Evolutionary conservation across 1,140 invertebrate genomes (phyloP).

Genomic region (Kradibia gibbosae): DNA sequence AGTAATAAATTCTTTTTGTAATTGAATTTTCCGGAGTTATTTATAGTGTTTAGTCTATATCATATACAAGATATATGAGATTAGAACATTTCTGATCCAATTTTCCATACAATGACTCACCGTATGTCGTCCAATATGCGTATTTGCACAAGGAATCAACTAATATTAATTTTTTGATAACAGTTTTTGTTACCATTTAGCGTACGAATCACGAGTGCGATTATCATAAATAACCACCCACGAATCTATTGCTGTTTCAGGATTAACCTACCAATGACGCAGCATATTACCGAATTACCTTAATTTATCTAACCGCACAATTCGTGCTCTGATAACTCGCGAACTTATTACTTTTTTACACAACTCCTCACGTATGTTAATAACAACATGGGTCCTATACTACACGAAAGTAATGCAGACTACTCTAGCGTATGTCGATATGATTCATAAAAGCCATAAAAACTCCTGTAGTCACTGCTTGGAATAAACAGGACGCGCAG

Average conservation of each 20-base stretch:
- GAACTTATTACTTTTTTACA: slow-evolving; percentile 8
- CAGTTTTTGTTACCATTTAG: no score
- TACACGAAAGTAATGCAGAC: background rate
- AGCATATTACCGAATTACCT: slow-evolving; percentile 40
- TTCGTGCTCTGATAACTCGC: background rate
- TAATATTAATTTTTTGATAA: no score
- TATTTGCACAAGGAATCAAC: no score
- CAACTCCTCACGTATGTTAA: background rate
- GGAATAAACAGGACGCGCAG: slow-evolving; percentile 20
- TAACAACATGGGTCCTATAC: background rate
- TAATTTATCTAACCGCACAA: slow-evolving; percentile 33
- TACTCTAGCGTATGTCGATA: background rate
- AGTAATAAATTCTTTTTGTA: no score
- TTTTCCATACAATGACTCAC: no score
- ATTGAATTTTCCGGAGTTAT: no score
- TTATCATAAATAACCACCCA: slow-evolving; percentile 42
- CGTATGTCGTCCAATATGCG: no score
- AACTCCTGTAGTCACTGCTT: slow-evolving; percentile 22
- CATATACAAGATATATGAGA: no score
- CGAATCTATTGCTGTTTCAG: background rate
- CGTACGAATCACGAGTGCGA: no score
- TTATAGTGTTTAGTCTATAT: no score
- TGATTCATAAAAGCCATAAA: slow-evolving; percentile 45
- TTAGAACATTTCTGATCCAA: no score
- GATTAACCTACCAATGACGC: slow-evolving; percentile 47